Evolutionary conservation across 1,140 invertebrate genomes (phyloP).

Genomic region (Eurytemora carolleeae): DNA sequence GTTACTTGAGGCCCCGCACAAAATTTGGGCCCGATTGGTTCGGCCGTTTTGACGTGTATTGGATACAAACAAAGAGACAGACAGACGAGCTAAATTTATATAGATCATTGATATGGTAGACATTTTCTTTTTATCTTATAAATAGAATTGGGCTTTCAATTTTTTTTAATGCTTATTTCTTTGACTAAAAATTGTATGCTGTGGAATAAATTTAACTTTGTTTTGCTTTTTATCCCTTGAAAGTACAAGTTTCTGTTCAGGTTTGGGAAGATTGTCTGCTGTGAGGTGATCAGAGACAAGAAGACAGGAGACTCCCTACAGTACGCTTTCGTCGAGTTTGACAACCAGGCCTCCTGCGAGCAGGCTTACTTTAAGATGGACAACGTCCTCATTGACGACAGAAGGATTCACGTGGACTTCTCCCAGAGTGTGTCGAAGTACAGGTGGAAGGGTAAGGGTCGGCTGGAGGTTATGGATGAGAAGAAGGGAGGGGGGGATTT

Average conservation of each 20-base stretch:
- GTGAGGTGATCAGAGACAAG: conserved; percentile 91
- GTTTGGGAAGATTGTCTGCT: conserved; percentile 30
- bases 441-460: conserved; percentile 57
- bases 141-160: not conserved
- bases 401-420: conserved; percentile 97
- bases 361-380: conserved; percentile 99
- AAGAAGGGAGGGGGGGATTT: not conserved
- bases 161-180: too few relatives aligned
- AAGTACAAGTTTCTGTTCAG: not conserved
- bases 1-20: too few relatives aligned
- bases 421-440: conserved; percentile 92
- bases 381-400: conserved; percentile 95
- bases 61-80: too few relatives aligned
- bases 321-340: conserved; percentile 99
- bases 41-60: too few relatives aligned
- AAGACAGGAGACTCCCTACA: conserved; percentile 85
- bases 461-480: conserved; percentile 1
- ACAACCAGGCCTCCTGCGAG: conserved; percentile 81
- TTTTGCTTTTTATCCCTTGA: too few relatives aligned
- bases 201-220: too few relatives aligned
- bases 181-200: too few relatives aligned
- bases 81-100: too few relatives aligned
- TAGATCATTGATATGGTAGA: not conserved
- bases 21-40: too few relatives aligned
- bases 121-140: conserved; percentile 11